Percentiles rank a stretch among this genome's conserved stretches.
Conservation (phyloP, 2,888 invertebrate genomes). For the Vesta saturnalis region DNA sequence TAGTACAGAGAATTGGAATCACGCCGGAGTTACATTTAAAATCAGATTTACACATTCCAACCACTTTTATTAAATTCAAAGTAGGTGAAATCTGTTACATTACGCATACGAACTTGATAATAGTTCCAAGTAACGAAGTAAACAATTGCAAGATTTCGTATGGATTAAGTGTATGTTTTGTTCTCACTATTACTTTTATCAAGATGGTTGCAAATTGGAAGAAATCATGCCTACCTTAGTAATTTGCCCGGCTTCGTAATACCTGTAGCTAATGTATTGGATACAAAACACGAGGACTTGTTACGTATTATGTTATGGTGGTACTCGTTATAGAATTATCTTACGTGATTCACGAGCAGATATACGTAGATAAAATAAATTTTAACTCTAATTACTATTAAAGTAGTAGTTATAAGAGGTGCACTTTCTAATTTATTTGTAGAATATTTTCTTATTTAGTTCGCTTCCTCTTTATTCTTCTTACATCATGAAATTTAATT, state of each 20-base stretch:
- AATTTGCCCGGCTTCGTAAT: constrained; percentile 18
- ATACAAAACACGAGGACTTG: constrained; percentile 5
- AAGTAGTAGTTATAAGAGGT: constrained; percentile 6
- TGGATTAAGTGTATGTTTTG: constrained; percentile 24
- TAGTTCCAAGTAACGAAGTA: constrained; percentile 12
- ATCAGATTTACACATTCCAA: constrained; percentile 20
- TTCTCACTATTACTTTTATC: constrained; percentile 29
- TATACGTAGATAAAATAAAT: constrained; percentile 17
- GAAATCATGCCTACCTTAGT: constrained; percentile 26
- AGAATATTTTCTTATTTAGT: neutral
- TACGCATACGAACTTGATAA: constrained; percentile 9
- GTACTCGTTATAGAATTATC: constrained; percentile 14
- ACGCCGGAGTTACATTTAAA: constrained; percentile 34
- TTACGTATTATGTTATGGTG: constrained; percentile 19
- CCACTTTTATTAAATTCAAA: neutral
- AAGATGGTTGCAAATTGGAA: constrained; percentile 35
- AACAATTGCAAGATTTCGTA: constrained; percentile 24
- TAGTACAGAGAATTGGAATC: constrained; percentile 45
- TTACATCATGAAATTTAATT: too few species aligned
- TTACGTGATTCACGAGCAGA: constrained; percentile 24
- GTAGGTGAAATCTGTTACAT: neutral
- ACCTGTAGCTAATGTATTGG: constrained; percentile 15
- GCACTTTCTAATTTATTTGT: constrained; percentile 10
- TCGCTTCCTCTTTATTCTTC: neutral
- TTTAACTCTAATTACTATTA: constrained; percentile 14